A percentile compares a stretch with the other conserved stretches of the same genome.
phyloP scores from a whole-genome alignment of 2,888 invertebrate genomes.

The Metellina segmentata region DNA sequence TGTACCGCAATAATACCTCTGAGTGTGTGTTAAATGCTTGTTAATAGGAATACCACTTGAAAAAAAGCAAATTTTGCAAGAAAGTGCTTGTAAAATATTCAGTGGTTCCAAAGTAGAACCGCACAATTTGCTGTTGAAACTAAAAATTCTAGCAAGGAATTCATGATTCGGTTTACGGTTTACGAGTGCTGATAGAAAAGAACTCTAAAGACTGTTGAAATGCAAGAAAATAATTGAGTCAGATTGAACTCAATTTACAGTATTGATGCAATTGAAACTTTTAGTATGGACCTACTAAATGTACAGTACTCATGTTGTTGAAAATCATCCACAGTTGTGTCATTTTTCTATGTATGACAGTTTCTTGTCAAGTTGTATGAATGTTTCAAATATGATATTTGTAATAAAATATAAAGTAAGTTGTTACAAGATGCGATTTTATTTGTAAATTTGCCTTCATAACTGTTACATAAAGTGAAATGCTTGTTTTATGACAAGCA shows the following conservation, averaged over 20 bases:
- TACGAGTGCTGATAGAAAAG: no score
- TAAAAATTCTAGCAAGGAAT: no score
- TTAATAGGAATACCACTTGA: no score
- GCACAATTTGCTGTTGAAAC: no score
- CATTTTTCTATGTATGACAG: conserved; percentile 33
- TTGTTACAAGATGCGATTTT: not conserved
- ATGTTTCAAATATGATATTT: conserved; percentile 48
- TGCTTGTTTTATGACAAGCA: not conserved
- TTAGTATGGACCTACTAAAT: not conserved
- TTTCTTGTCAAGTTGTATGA: conserved; percentile 50
- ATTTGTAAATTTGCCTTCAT: no score
- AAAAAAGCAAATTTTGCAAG: no score
- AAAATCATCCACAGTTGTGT: conserved; percentile 9
- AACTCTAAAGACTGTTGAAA: not conserved
- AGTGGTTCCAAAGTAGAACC: no score
- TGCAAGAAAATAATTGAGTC: not conserved
- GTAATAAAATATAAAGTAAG: conserved; percentile 22
- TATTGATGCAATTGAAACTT: not conserved
- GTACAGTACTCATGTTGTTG: conserved; percentile 17
- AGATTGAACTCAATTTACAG: not conserved
- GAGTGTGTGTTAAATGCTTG: no score
- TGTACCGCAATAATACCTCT: no score
- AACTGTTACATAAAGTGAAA: not conserved
- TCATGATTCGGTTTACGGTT: no score
- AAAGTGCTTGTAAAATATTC: no score